A percentile compares a stretch with the other conserved stretches of the same genome.
Evolutionary conservation across 2,113 vertebrate genomes (phyloP).

Genomic region (Tenrec ecaudatus): DNA sequence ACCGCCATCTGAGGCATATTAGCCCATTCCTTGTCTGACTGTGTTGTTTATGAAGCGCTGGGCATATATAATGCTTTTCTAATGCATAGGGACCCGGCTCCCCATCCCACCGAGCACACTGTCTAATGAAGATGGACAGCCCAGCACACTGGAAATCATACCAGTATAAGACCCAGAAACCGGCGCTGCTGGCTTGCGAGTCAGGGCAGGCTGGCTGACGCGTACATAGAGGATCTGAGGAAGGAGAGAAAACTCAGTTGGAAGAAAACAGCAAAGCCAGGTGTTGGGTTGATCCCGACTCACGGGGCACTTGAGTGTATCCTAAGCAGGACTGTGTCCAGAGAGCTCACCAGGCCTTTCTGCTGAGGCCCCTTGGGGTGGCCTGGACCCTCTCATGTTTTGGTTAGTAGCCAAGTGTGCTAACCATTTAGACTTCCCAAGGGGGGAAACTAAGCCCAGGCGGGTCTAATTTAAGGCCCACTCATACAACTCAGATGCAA

Average conservation of each 20-base stretch:
- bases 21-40: slow-evolving; percentile 54
- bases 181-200: neutral
- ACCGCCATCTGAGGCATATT: slow-evolving; percentile 57
- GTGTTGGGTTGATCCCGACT: neutral
- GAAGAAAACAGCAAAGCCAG: neutral
- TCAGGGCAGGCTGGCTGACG: neutral
- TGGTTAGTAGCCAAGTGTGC: neutral
- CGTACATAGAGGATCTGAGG: neutral
- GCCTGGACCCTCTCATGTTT: neutral
- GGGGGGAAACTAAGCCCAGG: neutral
- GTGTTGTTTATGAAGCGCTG: slow-evolving; percentile 34
- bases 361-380: neutral
- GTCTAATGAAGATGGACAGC: slow-evolving; percentile 38
- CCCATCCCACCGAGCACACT: neutral
- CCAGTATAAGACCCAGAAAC: slow-evolving; percentile 5
- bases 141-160: neutral
- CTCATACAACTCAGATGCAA: neutral
- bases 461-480: no score
- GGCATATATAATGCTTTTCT: neutral
- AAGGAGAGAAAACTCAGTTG: neutral
- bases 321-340: neutral
- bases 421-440: neutral
- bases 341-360: neutral
- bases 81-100: rapidly evolving
- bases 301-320: neutral